These are phyloP conservation scores for Loxodonta africana DNA, from an alignment of 2,113 vertebrate genomes.

Conservation along the genomic window DNA sequence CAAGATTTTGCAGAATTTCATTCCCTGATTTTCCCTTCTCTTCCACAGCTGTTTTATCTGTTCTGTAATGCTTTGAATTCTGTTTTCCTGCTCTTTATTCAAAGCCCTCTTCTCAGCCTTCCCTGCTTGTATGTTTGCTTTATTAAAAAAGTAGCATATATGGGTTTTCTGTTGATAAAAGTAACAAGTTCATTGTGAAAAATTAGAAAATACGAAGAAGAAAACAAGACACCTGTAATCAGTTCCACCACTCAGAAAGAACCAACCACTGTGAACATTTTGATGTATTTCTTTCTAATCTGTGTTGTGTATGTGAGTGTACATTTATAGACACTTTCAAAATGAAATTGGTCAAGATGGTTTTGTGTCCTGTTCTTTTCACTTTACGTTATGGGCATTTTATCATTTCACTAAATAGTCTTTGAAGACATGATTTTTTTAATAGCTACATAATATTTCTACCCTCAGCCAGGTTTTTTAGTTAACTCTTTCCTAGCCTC, in stretches of 20 bases:
- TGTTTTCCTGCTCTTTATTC: constrained; percentile 23
- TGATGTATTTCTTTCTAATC: constrained; percentile 56
- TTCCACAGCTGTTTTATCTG: constrained; percentile 24
- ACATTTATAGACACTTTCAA: constrained; percentile 1
- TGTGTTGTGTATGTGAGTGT: not conserved
- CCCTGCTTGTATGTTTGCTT: not conserved
- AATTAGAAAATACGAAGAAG: constrained; percentile 45
- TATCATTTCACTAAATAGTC: constrained; percentile 16
- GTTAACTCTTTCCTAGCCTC: not conserved
- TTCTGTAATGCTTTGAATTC: constrained; percentile 52
- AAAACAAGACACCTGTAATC: constrained; percentile 42
- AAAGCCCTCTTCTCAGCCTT: constrained; percentile 54
- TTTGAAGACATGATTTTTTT: constrained; percentile 25
- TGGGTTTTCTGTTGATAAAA: constrained; percentile 39
- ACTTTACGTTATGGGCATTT: constrained; percentile 25
- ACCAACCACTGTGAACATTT: constrained; percentile 37
- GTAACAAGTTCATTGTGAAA: not conserved
- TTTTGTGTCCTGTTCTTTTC: constrained; percentile 43
- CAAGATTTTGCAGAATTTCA: constrained; percentile 24
- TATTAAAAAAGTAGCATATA: constrained; percentile 2
- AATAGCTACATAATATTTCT: not conserved
- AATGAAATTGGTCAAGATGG: constrained; percentile 10
- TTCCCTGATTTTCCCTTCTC: constrained; percentile 33
- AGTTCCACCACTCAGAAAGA: constrained; percentile 41
- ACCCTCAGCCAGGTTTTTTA: not conserved